Percentiles rank a stretch among this genome's conserved stretches.
These are phyloP conservation scores for Monopterus albus DNA, from an alignment of 2,113 vertebrate genomes.

Conservation along the genomic window DNA sequence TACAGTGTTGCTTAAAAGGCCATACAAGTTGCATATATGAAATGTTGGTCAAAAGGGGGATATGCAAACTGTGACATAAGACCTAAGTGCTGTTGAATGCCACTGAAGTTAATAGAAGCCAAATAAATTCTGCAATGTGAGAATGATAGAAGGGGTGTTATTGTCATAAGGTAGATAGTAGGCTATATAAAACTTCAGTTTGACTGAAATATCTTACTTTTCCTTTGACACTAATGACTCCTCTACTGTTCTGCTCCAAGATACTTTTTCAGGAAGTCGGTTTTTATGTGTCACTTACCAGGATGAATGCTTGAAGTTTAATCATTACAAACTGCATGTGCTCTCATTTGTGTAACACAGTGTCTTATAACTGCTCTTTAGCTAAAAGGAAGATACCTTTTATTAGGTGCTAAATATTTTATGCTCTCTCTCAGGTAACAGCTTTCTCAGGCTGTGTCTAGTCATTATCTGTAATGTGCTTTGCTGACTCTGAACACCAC, in stretches of 20 bases:
- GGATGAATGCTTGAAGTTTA: conserved; percentile 44
- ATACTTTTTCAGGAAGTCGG: conserved; percentile 41
- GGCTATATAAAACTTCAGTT: conserved; percentile 1
- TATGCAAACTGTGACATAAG: conserved; percentile 47
- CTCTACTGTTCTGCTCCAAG: background rate
- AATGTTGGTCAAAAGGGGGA: conserved; percentile 52
- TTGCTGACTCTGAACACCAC: conserved; percentile 24
- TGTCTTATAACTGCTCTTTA: conserved; percentile 42
- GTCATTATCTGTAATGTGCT: conserved; percentile 18
- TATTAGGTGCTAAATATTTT: conserved; percentile 50
- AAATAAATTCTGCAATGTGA: conserved; percentile 15
- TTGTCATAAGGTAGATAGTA: conserved; percentile 5
- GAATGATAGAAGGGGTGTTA: background rate
- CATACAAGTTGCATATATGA: background rate
- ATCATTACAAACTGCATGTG: conserved; percentile 46
- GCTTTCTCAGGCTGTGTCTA: conserved; percentile 42
- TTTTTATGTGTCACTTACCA: conserved; percentile 44
- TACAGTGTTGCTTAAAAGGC: background rate
- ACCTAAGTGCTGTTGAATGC: conserved; percentile 4
- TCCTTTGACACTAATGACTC: conserved; percentile 26
- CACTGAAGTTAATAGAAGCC: conserved; percentile 13
- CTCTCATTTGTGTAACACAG: conserved; percentile 30
- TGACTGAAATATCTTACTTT: conserved; percentile 20
- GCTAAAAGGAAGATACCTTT: conserved; percentile 23
- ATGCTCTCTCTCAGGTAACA: conserved; percentile 64